phyloP scores from a whole-genome alignment of 2,797 vertebrate species.

The Aulostomus chinensis region DNA sequence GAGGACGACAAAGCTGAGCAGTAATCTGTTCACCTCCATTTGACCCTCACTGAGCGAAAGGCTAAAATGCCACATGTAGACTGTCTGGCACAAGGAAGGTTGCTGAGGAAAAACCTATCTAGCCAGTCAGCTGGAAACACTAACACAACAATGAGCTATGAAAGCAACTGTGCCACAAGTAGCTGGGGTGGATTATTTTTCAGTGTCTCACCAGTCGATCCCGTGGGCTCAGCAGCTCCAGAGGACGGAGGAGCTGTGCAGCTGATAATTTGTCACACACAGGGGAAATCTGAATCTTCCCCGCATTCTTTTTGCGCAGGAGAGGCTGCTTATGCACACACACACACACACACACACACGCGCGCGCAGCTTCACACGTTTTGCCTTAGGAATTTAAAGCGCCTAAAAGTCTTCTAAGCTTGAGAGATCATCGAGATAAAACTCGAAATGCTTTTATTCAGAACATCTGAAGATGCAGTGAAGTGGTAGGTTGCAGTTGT shows the following conservation, averaged over 20 bases:
- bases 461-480: no score
- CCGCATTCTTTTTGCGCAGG: constrained; percentile 22
- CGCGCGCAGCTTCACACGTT: no score
- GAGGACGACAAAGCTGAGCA: constrained; percentile 12
- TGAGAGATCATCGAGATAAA: not conserved
- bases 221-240: constrained; percentile 52
- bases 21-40: constrained; percentile 34
- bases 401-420: not conserved
- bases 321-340: not conserved
- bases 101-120: constrained; percentile 40
- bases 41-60: constrained; percentile 26
- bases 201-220: constrained; percentile 58
- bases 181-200: constrained; percentile 50
- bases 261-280: constrained; percentile 57
- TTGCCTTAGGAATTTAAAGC: no score
- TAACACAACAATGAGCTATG: constrained; percentile 12
- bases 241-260: constrained; percentile 18
- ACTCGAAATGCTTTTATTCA: no score
- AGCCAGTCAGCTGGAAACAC: constrained; percentile 44
- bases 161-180: constrained; percentile 39
- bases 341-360: not conserved
- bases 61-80: constrained; percentile 10
- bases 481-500: not conserved
- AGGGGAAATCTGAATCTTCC: constrained; percentile 60
- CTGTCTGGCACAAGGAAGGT: no score